Conservation (phyloP, 2,797 vertebrate species). For the Acomys russatus region DNA sequence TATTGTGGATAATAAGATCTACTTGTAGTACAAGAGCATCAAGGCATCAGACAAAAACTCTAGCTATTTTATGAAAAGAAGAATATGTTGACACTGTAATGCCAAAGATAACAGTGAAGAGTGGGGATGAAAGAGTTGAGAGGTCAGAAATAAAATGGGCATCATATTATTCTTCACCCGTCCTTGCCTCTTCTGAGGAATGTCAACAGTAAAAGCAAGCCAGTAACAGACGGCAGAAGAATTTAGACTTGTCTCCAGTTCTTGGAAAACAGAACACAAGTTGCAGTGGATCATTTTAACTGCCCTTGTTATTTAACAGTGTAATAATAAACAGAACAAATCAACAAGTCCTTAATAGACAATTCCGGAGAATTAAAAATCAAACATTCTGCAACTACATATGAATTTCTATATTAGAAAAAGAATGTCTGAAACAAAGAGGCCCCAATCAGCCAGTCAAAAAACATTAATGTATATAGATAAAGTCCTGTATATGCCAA, state of each 20-base stretch:
- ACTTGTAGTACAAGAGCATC: not conserved
- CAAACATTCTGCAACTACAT: slow-evolving; percentile 43
- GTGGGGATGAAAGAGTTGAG: not conserved
- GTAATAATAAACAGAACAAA: slow-evolving; percentile 66
- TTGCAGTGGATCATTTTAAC: slow-evolving; percentile 70
- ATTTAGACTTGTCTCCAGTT: slow-evolving; percentile 76
- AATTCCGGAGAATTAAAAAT: slow-evolving; percentile 34
- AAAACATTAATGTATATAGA: not conserved
- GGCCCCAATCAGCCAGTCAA: not conserved
- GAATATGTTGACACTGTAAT: slow-evolving; percentile 15
- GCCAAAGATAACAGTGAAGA: slow-evolving; percentile 41
- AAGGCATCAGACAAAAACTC: slow-evolving; percentile 16
- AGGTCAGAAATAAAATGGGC: slow-evolving; percentile 55
- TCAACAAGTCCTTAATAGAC: slow-evolving; percentile 57
- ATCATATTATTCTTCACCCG: slow-evolving; percentile 47
- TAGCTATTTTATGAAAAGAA: not conserved
- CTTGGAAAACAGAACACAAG: slow-evolving; percentile 74
- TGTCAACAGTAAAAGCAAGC: slow-evolving; percentile 74
- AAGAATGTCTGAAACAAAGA: slow-evolving; percentile 31
- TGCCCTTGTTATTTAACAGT: slow-evolving; percentile 66
- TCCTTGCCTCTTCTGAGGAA: slow-evolving; percentile 61
- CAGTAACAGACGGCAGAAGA: slow-evolving; percentile 70
- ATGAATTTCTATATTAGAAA: slow-evolving; percentile 41
- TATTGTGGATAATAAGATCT: not conserved
- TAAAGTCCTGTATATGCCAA: not conserved